Conservation (phyloP, 2,888 invertebrate species). For the Phaedon cochleariae region DNA sequence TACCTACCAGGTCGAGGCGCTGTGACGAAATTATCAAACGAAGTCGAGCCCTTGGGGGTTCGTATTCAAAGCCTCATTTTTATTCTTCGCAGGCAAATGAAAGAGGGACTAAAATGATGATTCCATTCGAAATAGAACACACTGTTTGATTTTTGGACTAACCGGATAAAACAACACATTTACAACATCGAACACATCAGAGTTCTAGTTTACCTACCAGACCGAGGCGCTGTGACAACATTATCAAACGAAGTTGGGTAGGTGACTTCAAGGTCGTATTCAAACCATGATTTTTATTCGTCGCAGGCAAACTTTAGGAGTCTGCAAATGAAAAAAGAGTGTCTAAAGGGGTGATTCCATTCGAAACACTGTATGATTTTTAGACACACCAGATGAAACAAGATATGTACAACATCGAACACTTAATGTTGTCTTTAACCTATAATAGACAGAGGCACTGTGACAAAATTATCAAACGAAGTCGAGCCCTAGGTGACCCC, state of each 20-base stretch:
- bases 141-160: no score
- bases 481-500: no score
- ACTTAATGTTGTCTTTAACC: background rate
- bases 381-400: background rate
- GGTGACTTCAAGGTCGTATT: no score
- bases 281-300: no score
- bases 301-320: conserved; percentile 4
- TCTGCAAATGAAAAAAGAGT: no score
- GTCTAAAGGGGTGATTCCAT: no score
- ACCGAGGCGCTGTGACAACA: background rate
- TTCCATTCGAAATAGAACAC: no score
- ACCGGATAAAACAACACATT: no score
- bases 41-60: background rate
- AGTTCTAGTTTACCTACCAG: background rate
- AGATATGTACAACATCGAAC: background rate
- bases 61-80: conserved; percentile 5
- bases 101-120: no score
- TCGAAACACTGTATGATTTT: no score
- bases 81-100: background rate
- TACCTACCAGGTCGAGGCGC: background rate
- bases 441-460: background rate
- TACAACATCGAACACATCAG: no score
- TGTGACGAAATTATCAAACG: background rate
- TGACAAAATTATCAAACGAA: background rate
- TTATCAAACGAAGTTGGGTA: no score